A percentile compares a stretch with the other conserved stretches of the same genome.
These are phyloP conservation scores for Hippocampus barbouri DNA, from an alignment of 2,113 vertebrate genomes.

Conservation along the genomic window DNA sequence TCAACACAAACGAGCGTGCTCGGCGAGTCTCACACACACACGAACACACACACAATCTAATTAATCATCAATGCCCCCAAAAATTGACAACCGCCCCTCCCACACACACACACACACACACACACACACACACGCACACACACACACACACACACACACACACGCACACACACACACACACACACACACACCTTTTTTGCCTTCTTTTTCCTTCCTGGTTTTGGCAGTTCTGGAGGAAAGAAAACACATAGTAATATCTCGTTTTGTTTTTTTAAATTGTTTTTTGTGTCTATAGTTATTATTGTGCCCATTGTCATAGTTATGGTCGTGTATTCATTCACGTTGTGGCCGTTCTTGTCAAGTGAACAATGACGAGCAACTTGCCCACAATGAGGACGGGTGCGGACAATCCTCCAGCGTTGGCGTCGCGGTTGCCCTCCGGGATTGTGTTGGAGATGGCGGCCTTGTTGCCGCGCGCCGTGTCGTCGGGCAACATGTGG, in stretches of 20 bases:
- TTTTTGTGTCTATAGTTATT: neutral
- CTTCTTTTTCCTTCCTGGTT: conserved; percentile 8
- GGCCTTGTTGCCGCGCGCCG: conserved; percentile 36
- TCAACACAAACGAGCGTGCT: no score
- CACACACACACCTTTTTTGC: neutral
- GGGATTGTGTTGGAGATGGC: conserved; percentile 18
- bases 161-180: neutral
- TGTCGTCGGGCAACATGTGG: conserved; percentile 66
- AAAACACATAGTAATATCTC: neutral
- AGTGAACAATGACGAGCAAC: conserved; percentile 10
- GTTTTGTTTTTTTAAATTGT: neutral
- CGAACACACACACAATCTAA: no score
- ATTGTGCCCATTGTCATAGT: no score
- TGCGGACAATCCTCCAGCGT: conserved; percentile 13
- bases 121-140: neutral
- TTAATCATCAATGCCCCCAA: no score
- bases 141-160: neutral
- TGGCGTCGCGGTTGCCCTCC: conserved; percentile 9
- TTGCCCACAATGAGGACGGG: conserved; percentile 67
- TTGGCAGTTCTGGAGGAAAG: conserved; percentile 7
- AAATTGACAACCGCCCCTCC: no score
- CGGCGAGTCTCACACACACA: no score
- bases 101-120: neutral
- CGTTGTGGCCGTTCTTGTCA: no score
- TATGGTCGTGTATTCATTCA: no score